Percentiles rank a stretch among this genome's conserved stretches.
Conservation (phyloP, 2,797 vertebrate genomes). For the Neolamprologus multifasciatus region DNA sequence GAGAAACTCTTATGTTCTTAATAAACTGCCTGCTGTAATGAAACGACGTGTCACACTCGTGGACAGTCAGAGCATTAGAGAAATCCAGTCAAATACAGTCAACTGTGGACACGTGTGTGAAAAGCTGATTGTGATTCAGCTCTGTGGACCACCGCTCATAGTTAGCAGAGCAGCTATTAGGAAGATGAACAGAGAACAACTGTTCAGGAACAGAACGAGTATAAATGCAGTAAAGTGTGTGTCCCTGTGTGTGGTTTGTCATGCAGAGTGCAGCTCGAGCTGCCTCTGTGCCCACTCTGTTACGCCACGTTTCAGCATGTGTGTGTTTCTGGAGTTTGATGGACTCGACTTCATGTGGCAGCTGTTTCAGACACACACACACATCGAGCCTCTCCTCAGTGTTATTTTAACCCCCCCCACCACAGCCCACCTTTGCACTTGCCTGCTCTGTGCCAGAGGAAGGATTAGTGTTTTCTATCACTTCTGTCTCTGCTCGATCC, state of each 20-base stretch:
- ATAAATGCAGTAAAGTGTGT: background rate
- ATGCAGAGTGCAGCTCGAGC: background rate
- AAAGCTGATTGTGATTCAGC: background rate
- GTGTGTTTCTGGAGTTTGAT: slow-evolving; percentile 45
- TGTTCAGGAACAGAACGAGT: background rate
- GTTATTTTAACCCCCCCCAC: slow-evolving; percentile 69
- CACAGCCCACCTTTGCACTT: slow-evolving; percentile 32
- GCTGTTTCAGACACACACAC: slow-evolving; percentile 55
- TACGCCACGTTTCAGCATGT: slow-evolving; percentile 27
- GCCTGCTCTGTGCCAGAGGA: slow-evolving; percentile 55
- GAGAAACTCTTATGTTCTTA: background rate
- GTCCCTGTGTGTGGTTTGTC: slow-evolving; percentile 33
- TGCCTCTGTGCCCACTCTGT: background rate
- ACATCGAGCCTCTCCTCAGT: slow-evolving; percentile 28
- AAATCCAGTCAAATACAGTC: fast-evolving
- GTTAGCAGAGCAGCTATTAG: background rate
- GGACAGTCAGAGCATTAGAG: no score
- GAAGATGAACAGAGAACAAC: slow-evolving; percentile 43
- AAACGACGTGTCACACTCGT: background rate
- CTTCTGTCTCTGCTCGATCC: slow-evolving; percentile 65
- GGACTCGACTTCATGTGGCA: slow-evolving; percentile 62
- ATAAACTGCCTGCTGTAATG: background rate
- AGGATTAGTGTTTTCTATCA: slow-evolving; percentile 76
- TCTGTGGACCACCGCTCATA: fast-evolving
- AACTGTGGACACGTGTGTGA: background rate